Evolutionary conservation across 2,797 vertebrate genomes (phyloP), one percentile per base, ranked within the genome.

Genomic region (Neomorphus geoffroyi): DNA sequence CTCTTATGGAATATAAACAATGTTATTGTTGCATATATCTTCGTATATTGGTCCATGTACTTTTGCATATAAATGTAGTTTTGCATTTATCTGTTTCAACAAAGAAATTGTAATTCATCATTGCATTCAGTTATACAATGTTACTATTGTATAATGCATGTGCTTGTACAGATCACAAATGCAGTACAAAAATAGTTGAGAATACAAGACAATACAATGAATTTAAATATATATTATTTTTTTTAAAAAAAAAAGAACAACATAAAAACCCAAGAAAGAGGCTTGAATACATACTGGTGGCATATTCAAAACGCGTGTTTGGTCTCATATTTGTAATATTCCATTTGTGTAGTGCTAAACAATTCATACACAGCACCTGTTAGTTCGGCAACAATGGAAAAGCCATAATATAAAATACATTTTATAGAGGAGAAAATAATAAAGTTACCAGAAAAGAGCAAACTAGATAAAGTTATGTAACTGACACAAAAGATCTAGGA

Each of bases 251-350:
- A 43, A 22, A 43, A 75, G 10, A 28, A 18, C 12, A 81, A 35
- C 30, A 27, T 53, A 71, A 84, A 86, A 82, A 50, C 23, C 8
- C 26, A 51, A 33, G 53, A 32, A 78, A 54, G 16, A 77, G 7
- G 24, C 37, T 57, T 57, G 15, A 66, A 77, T 72, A 30, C 4
- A 18, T 90, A 33, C 26, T 77, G 13, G 3, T 71, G 17, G 17
- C 13, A 16, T 78, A 75, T 92, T 84, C 74, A 33, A 79, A 90
- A 6, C 0, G 1, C 0, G 0, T 56, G 11, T n/a, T 77, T 78
- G 23, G 62, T 83, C 30, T 88, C 21, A 3, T 64, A 33, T 23
- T 54, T 92, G 6, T 6, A 64, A 0, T 45, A 71, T 86, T 94
- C 19, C 28, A 26, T 56, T 86, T 71, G 13, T 32, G 35, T 74